Conservation (phyloP, 2,888 invertebrate genomes). For the Sinodicranocentrus sp. region DNA sequence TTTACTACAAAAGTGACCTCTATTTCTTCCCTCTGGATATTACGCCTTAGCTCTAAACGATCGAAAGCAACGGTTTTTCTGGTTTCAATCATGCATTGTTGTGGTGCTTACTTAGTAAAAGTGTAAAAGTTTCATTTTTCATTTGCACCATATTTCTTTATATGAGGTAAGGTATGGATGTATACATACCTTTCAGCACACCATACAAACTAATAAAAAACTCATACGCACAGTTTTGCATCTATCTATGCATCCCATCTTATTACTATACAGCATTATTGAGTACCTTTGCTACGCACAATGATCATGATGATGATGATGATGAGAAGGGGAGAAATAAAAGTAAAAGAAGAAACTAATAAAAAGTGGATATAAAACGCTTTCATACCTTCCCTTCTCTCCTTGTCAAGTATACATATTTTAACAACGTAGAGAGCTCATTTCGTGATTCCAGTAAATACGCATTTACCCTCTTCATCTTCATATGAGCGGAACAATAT, state of each 20-base stretch:
- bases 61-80: too few species aligned
- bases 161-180: too few species aligned
- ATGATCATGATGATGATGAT: constrained; percentile 4
- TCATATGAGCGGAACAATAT: neutral
- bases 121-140: too few species aligned
- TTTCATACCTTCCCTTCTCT: neutral
- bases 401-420: too few species aligned
- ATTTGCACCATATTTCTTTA: too few species aligned
- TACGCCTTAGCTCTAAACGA: constrained; percentile 14
- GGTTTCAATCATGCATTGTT: too few species aligned
- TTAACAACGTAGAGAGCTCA: too few species aligned
- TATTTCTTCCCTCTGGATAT: constrained; percentile 22
- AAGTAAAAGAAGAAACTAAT: constrained; percentile 20
- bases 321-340: constrained; percentile 8
- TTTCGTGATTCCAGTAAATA: neutral
- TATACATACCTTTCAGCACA: neutral
- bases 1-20: constrained; percentile 41
- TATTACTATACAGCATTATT: neutral
- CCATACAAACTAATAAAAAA: neutral
- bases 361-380: neutral
- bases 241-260: constrained; percentile 10
- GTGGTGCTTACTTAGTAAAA: too few species aligned
- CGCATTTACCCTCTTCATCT: constrained; percentile 4
- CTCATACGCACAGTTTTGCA: neutral
- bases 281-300: constrained; percentile 24